These are phyloP conservation scores for Rissa tridactyla DNA, from an alignment of 2,113 vertebrate species.

Conservation along the genomic window DNA sequence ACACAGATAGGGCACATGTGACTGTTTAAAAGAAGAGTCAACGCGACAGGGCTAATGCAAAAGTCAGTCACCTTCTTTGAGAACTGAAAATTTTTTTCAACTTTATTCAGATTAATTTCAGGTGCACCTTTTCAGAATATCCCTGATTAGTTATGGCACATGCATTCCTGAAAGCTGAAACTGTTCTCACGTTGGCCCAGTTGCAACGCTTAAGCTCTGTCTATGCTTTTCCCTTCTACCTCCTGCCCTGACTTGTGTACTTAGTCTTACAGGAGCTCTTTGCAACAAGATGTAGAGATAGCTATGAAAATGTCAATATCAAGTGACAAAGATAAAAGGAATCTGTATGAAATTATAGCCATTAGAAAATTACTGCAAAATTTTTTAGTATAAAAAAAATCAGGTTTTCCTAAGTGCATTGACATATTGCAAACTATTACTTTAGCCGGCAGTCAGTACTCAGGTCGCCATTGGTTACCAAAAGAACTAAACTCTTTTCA, in stretches of 20 bases:
- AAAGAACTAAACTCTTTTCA: neutral
- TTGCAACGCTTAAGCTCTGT: neutral
- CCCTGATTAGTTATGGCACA: neutral
- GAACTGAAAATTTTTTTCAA: neutral
- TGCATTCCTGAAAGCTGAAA: neutral
- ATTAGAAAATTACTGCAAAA: neutral
- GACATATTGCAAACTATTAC: neutral
- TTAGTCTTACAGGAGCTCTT: neutral
- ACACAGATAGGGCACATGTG: too few species aligned
- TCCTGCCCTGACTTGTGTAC: neutral
- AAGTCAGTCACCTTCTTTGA: neutral
- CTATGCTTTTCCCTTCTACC: neutral
- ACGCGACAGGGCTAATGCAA: neutral
- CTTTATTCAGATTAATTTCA: neutral
- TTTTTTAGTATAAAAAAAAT: neutral
- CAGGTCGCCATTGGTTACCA: neutral
- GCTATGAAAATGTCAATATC: neutral
- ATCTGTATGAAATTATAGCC: neutral
- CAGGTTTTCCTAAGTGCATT: neutral
- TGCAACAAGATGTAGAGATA: neutral
- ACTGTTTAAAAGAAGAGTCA: neutral
- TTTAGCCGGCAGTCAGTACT: neutral
- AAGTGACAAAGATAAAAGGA: neutral
- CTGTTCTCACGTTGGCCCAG: neutral
- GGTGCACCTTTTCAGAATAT: neutral